These are phyloP conservation scores for Cardiocondyla obscurior DNA, from an alignment of 1,140 invertebrate species.

Conservation along the genomic window DNA sequence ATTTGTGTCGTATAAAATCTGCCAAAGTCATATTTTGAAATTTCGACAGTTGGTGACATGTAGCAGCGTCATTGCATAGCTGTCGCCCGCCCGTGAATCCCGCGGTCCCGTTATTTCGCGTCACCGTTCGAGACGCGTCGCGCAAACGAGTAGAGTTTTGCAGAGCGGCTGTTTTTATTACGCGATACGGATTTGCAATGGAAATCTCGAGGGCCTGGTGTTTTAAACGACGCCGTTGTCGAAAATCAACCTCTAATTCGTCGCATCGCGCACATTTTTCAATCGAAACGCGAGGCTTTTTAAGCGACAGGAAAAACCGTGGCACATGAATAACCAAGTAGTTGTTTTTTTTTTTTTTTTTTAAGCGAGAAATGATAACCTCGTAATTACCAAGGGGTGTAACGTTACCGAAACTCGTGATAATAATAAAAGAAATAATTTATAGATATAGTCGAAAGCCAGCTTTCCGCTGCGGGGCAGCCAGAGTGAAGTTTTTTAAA, in stretches of 20 bases:
- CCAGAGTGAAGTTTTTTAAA: not conserved
- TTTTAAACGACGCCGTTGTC: constrained; percentile 15
- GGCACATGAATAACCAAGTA: not conserved
- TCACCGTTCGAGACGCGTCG: not conserved
- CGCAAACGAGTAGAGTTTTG: constrained; percentile 25
- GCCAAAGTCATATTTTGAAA: not conserved
- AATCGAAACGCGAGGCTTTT: not conserved
- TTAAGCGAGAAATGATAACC: too few species aligned
- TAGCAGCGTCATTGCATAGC: not conserved
- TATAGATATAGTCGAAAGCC: not conserved
- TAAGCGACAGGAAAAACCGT: not conserved
- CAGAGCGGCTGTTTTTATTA: constrained; percentile 24
- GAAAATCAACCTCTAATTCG: constrained; percentile 41
- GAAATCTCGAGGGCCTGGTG: constrained; percentile 7
- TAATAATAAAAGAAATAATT: not conserved
- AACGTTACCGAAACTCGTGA: not conserved
- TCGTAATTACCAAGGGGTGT: not conserved
- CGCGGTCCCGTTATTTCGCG: constrained; percentile 23
- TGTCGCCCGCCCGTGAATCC: not conserved
- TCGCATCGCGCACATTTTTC: not conserved
- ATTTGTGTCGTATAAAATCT: not conserved
- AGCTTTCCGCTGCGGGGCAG: not conserved
- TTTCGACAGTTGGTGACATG: not conserved
- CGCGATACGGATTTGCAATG: constrained; percentile 44
- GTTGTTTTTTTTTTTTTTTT: too few species aligned